Base-by-base conservation (phyloP, 2,797 vertebrate genomes). In the Leptoclinus maculatus region DNA sequence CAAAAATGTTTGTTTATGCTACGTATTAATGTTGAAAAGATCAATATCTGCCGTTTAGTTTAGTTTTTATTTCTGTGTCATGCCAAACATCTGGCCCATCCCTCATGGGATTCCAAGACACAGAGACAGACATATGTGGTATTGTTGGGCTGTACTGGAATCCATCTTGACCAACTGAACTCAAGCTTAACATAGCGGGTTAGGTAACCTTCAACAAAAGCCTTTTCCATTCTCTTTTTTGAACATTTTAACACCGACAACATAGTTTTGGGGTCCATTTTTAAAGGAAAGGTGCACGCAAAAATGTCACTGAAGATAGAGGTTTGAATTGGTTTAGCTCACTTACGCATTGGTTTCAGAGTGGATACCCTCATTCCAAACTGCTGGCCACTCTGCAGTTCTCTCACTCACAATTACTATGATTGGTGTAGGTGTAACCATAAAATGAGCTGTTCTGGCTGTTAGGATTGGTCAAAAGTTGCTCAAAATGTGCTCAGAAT, bases 401-500 rank as follows among this genome's bases (percentile, higher is more conserved):
- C 43, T 29, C 17, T 62, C 6, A 2, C 49, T 66, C 9, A 12
- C 43, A 64, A 54, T 65, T 43, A 29, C 53, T 23, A 56, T 39
- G 34, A 38, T 62, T 27, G 36, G 27, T 70, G 70, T 65, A 68
- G 67, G 25, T 2, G 56, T 68, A 59, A 73, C 23, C 36, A 45
- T 71, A 25, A 87, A 80, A 80, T 77, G 66, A 82, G 78, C 80
- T 75, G 67, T 83, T 80, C 53, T 68, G 54, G 68, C 70, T 70
- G 25, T 47, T 39, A 53, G 39, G 21, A 71, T 56, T 72, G 74
- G 43, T 78, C 69, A 75, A 54, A 54, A 25, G 51, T 27, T 54
- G 11, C 51, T 25, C 12, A 53, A 53, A 53, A 25, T 53, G 51
- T 53, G 51, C 12, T 54, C 23, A 54, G 29, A 71, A 68, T 62